Base-by-base conservation (phyloP, 2,888 invertebrate genomes). In the Drosophila colorata region DNA sequence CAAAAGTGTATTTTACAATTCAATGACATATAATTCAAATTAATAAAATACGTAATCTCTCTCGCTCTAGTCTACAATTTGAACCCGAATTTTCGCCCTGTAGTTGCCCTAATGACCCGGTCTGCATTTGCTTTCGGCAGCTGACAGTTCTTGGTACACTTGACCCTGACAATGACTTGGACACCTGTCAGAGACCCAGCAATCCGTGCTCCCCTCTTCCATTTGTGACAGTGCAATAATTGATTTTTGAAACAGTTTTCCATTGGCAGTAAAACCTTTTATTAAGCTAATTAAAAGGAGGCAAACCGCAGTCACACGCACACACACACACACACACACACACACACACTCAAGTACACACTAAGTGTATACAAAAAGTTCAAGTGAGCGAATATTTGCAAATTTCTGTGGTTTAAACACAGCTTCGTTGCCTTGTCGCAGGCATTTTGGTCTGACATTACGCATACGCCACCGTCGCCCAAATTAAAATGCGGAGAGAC, bases 231-330 rank as follows among this genome's bases (percentile, higher is more conserved):
- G 2, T 28, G 28, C 28, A 28, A 0, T 28, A 16, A 38, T 25
- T 37, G 7, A 53, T 53, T 46, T 46, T 44, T 49, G 13, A 23
- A 2, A 49, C 11, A 37, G 14, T 16, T 43, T 38, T 1, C 16
- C 38, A 9, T 4, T 38, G 16, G 4, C 25, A 25, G 38, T 9
- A 16, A 38, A 9, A 16, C 16, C 5, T 40, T 38, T n/a, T 38
- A 16, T 6, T 28, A 1, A 16, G n/a, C 16, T 25, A 16, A 52
- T 52, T 40, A 28, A 38, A 13, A 8, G 5, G 2, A 37, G 1
- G 9, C 11, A 35, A 16, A 13, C 14, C 4, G 16, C 33, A 28
- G 8, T 31, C 7, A 7, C 8, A 7, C 1, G 5, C 0, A 7
- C 9, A 8, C 6, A 31, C 14, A 23, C 23, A 8, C 4, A 13